A percentile compares a stretch with the other conserved stretches of the same genome.
Conservation (phyloP, 1,140 invertebrate genomes). For the Solenopsis invicta region DNA sequence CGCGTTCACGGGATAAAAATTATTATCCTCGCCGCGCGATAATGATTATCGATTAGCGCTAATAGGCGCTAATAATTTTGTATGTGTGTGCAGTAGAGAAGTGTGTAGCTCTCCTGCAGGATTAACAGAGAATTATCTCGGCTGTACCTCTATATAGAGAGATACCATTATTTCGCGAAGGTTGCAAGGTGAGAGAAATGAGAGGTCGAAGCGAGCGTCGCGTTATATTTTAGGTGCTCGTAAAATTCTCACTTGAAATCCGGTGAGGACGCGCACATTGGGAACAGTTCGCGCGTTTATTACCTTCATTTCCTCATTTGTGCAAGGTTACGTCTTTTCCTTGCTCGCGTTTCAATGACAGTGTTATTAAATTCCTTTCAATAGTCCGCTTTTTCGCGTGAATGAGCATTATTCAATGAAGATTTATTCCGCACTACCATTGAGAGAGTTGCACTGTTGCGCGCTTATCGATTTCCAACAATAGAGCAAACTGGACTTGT, state of each 20-base stretch:
- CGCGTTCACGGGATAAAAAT: background rate
- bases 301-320: conserved; percentile 45
- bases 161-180: background rate
- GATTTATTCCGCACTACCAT: conserved; percentile 59
- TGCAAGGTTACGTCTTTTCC: conserved; percentile 42
- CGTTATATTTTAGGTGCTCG: conserved; percentile 11
- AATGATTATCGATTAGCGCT: conserved; percentile 29
- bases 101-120: background rate
- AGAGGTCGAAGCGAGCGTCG: background rate
- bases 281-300: conserved; percentile 20
- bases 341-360: conserved; percentile 49
- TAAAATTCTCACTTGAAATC: background rate
- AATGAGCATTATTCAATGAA: conserved; percentile 62
- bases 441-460: conserved; percentile 48
- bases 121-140: background rate
- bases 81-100: background rate
- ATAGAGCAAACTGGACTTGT: conserved; percentile 37
- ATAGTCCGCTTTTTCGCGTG: conserved; percentile 48
- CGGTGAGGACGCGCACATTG: conserved; percentile 1
- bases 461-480: conserved; percentile 54
- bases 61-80: background rate
- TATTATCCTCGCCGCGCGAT: background rate
- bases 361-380: conserved; percentile 62
- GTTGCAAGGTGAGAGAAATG: background rate
- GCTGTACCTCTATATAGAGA: background rate